Conservation (phyloP, 2,888 invertebrate genomes). For the Trachelus tabidus region DNA sequence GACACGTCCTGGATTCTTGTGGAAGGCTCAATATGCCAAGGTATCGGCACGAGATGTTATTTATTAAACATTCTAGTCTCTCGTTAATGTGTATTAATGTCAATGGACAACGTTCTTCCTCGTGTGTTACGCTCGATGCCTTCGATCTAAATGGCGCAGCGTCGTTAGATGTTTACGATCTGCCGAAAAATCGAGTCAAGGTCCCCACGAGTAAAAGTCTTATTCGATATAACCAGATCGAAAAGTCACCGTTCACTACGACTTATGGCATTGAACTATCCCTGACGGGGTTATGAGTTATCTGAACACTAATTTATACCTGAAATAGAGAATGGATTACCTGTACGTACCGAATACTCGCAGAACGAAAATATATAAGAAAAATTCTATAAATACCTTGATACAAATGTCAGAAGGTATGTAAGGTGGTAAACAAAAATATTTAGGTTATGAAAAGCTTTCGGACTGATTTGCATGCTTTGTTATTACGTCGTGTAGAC, state of each 20-base stretch:
- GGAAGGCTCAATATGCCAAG: constrained; percentile 1
- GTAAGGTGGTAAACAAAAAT: too few species aligned
- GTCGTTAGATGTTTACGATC: not conserved
- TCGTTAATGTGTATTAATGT: not conserved
- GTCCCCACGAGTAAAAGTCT: constrained; percentile 30
- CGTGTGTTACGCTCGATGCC: not conserved
- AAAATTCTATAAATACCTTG: not conserved
- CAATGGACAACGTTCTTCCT: not conserved
- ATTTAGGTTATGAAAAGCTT: too few species aligned
- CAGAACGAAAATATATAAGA: not conserved
- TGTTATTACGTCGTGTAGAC: not conserved
- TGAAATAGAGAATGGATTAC: not conserved
- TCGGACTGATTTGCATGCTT: not conserved
- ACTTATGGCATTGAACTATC: not conserved
- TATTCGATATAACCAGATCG: not conserved
- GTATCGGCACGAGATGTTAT: not conserved
- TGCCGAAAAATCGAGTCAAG: constrained; percentile 40
- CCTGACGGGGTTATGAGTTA: not conserved
- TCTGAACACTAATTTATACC: not conserved
- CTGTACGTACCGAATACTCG: not conserved
- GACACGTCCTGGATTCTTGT: not conserved
- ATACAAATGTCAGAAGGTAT: too few species aligned
- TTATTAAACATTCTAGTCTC: not conserved
- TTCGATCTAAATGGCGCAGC: not conserved
- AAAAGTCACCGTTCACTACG: not conserved